A percentile compares a stretch with the other conserved stretches of the same genome.
phyloP scores from a whole-genome alignment of 2,113 vertebrate species.

The Hippolais icterina region DNA sequence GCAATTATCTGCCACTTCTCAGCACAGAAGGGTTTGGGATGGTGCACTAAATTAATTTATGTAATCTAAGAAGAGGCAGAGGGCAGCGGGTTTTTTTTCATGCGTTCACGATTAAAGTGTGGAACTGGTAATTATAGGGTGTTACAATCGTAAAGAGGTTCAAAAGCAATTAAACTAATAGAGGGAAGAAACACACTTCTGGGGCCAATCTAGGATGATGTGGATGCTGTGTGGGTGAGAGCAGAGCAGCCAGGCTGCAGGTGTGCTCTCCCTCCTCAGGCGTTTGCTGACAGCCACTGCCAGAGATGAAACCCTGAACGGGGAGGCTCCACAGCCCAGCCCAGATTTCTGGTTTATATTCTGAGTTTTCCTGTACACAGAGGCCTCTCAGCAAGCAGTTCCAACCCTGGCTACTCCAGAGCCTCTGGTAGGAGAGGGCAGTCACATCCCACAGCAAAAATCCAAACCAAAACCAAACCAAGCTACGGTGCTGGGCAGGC shows the following conservation, averaged over 20 bases:
- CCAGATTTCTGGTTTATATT: neutral
- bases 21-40: neutral
- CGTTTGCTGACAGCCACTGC: neutral
- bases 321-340: neutral
- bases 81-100: neutral
- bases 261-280: neutral
- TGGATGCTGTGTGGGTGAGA: neutral
- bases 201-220: neutral
- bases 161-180: slow-evolving; percentile 29
- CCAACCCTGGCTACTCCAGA: neutral
- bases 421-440: neutral
- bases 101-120: neutral
- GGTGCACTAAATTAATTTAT: slow-evolving; percentile 4
- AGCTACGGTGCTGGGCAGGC: neutral
- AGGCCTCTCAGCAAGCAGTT: neutral
- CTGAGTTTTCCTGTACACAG: neutral
- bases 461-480: no score
- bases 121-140: neutral
- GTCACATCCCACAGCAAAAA: neutral
- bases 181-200: neutral
- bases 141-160: neutral
- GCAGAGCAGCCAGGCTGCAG: neutral
- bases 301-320: neutral
- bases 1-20: neutral
- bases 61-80: slow-evolving; percentile 15